Base-by-base conservation (phyloP, 2,888 invertebrate genomes). In the Leptothorax acervorum region DNA sequence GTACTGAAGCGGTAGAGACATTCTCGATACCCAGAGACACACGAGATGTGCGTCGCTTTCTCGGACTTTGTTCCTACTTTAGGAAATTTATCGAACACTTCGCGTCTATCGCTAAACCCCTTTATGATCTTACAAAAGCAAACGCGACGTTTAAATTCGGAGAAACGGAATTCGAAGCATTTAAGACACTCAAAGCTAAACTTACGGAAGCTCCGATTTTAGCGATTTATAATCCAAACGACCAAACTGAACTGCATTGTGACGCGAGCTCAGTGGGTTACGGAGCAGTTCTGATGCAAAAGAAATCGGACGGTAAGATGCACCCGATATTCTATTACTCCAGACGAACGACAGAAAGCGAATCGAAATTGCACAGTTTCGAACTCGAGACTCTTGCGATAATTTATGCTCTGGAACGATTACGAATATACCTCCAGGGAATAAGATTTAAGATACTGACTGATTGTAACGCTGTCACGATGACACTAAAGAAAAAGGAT, bases 91-190 rank as follows among this genome's bases (percentile, higher is more conserved):
- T 93, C n/a, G 66, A 82, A 28, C 57, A 74, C 35, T 90, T 91
- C 85, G 86, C 86, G 63, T 39, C 70, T 3, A 86, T 91, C 9
- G 92, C 93, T 2, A 90, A 91, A 76, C 93, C 93, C 0, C 73
- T 94, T 12, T 89, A 92, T 75, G 89, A 93, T 53, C 71, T 94
- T 18, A 89, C 90, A 39, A 75, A 89, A 45, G 55, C 51, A 1
- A 53, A 79, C 60, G 84, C 42, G 39, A 42, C 39, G 31, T 93
- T 92, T 85, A 63, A 79, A 55, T 92, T 93, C 82, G 89, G 87
- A n/a, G 87, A 23, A 68, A 39, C 75, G 55, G 87, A 92, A 76
- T 62, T 89, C n/a, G 35, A 76, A 12, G 85, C 89, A 11, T 92
- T 93, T 86, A 68, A 89, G 9, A 60, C 18, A 51, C 65, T 91